Percentiles rank a stretch among this genome's conserved stretches.
phyloP scores from a whole-genome alignment of 2,797 vertebrate species.

The Cossypha polioptera region DNA sequence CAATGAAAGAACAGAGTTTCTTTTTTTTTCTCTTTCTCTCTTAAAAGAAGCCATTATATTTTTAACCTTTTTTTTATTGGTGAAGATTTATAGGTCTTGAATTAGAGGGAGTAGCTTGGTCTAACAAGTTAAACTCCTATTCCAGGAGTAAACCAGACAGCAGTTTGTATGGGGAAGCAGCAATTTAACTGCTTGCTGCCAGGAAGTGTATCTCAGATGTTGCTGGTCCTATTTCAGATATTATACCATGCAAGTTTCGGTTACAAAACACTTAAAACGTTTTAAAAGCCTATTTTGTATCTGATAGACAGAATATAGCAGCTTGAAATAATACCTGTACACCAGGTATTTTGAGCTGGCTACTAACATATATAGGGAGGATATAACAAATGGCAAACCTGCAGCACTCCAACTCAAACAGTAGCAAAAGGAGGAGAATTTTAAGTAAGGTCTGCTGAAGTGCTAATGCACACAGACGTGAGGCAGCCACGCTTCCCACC shows the following conservation, averaged over 20 bases:
- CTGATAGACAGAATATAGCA: neutral
- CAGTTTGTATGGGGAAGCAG: neutral
- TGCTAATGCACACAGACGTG: neutral
- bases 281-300: neutral
- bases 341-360: neutral
- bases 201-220: neutral
- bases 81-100: slow-evolving; percentile 30
- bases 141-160: neutral
- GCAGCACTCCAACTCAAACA: neutral
- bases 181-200: neutral
- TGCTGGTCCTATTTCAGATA: neutral
- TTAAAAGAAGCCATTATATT: neutral
- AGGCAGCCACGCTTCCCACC: neutral
- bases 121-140: neutral
- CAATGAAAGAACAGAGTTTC: neutral
- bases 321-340: neutral
- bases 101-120: neutral
- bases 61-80: neutral
- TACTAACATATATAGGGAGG: neutral
- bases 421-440: neutral
- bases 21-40: too few relatives aligned
- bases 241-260: neutral
- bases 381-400: neutral
- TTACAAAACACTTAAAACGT: neutral
- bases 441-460: neutral